Evolutionary conservation across 2,888 invertebrate genomes (phyloP), one percentile per base, ranked within the genome.

Genomic region (Rapana venosa): DNA sequence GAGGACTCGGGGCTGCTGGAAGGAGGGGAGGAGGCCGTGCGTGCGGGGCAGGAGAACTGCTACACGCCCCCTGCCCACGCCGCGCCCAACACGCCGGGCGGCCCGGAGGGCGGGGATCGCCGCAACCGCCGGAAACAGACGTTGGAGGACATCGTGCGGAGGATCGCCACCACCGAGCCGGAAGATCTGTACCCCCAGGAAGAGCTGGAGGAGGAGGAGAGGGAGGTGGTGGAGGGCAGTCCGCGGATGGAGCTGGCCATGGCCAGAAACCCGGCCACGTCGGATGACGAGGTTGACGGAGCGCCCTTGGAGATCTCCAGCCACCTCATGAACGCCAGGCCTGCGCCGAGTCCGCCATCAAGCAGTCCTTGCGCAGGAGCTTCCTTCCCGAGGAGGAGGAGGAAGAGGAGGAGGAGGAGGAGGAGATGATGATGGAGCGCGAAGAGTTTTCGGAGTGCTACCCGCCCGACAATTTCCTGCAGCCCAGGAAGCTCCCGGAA

Each of bases 81-180:
- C 5, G 47, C 85, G 74, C 30, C 70, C n/a, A n/a, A 17, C 88
- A 88, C 56, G 32, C 79, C 58, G 58, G 56, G 56, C n/a, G 70
- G 22, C 47, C 88, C 61, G n/a, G 89, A 89, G 15, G 6, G n/a
- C 61, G 61, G 30, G 6, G 88, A 88, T 35, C 83, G 88, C 89
- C 92, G 93, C 88, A 92, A 93, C 47, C 91, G 94, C 86, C 91
- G 95, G 22, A 95, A 95, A 89, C 94, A 93, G 22, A 94, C 94
- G n/a, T 87, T 94, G 2, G 95, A 94, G 88, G 95, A 95, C 90
- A 95, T 95, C 70, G 94, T 95, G 0, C 91, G 95, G 0, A 90
- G 94, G 35, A 94, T 94, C 93, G 13, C 15, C 26, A 47, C 70
- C 32, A 92, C 88, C 1, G 93, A 91, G 92, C 93, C 90, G 22